Evolutionary conservation across 2,888 invertebrate species (phyloP).

Genomic region (Elysia crispata): DNA sequence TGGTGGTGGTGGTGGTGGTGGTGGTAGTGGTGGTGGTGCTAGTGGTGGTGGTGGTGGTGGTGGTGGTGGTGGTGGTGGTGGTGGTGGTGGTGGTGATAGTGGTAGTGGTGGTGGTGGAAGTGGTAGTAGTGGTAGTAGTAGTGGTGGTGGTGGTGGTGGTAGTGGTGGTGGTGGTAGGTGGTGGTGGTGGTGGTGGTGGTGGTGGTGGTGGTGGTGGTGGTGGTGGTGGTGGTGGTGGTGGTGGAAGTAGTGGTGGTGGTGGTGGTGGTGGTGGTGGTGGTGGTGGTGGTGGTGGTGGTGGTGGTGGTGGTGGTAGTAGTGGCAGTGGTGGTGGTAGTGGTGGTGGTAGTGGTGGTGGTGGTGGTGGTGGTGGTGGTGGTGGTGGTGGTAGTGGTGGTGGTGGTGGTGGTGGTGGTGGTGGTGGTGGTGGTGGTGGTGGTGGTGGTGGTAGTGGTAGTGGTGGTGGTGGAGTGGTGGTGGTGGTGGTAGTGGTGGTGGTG

Average conservation of each 20-base stretch:
- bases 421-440: neutral
- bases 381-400: neutral
- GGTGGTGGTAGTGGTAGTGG: neutral
- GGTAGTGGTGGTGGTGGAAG: neutral
- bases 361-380: neutral
- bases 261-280: neutral
- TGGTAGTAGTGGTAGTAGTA: constrained; percentile 2
- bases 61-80: neutral
- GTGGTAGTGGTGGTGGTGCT: too few species aligned
- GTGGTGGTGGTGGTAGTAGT: neutral
- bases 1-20: neutral
- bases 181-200: too few species aligned
- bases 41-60: too few species aligned
- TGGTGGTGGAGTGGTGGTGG: too few species aligned
- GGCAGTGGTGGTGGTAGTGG: neutral
- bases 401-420: neutral
- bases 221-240: neutral
- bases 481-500: neutral
- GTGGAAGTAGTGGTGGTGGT: neutral
- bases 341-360: neutral
- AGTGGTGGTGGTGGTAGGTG: too few species aligned
- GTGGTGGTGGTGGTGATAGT: neutral
- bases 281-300: neutral
- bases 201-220: neutral
- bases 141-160: neutral